Percentiles rank a stretch among this genome's conserved stretches.
These are phyloP conservation scores for Enteromius fasciolatus DNA, from an alignment of 2,797 vertebrate species.

Conservation along the genomic window DNA sequence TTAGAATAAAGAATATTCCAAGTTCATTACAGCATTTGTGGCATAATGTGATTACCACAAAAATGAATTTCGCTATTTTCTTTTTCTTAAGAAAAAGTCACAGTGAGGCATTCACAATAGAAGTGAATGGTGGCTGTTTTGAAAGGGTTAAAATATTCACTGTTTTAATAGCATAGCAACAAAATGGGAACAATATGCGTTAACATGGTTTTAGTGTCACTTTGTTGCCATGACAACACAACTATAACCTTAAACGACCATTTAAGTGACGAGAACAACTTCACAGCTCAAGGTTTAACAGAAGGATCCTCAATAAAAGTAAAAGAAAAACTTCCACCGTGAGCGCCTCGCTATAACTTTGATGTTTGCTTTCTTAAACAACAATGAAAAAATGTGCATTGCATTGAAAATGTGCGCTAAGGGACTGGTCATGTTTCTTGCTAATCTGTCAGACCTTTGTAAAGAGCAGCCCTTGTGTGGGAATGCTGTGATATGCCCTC, in stretches of 20 bases:
- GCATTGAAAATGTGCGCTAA: background rate
- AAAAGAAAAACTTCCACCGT: background rate
- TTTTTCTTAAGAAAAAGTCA: background rate
- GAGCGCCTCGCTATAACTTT: background rate
- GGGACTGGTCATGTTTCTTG: conserved; percentile 1
- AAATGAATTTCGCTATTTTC: too few species aligned
- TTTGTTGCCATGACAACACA: background rate
- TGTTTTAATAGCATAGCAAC: conserved; percentile 2
- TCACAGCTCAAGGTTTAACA: background rate
- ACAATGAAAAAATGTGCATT: background rate
- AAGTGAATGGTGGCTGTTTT: background rate
- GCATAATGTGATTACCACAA: background rate
- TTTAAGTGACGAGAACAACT: background rate
- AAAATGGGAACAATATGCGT: background rate
- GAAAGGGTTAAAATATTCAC: background rate
- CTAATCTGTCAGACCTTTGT: conserved; percentile 15
- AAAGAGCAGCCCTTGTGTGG: conserved; percentile 22
- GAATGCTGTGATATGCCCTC: conserved; percentile 41
- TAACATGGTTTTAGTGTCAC: conserved; percentile 9
- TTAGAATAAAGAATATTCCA: conserved; percentile 24
- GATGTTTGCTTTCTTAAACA: background rate
- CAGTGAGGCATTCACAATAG: background rate
- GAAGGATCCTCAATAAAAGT: background rate
- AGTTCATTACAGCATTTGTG: background rate
- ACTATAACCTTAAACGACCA: background rate